Conservation (phyloP, 2,888 invertebrate genomes). For the Limnephilus auricula region DNA sequence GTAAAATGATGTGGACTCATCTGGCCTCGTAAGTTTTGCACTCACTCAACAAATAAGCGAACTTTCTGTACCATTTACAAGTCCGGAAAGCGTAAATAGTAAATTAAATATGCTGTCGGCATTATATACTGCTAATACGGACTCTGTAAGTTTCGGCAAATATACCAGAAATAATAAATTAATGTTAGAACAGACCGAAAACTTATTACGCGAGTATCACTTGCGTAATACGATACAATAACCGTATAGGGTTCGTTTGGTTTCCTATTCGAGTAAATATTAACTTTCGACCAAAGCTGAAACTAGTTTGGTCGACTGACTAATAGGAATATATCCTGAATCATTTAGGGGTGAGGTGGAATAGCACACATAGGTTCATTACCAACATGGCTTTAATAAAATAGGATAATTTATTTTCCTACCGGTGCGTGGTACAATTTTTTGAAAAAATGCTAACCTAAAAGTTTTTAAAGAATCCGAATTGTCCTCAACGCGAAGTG, state of each 20-base stretch:
- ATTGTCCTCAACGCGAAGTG: too few relatives aligned
- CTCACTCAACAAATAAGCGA: neutral
- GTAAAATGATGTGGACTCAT: neutral
- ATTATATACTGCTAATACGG: too few relatives aligned
- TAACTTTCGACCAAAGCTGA: constrained; percentile 6
- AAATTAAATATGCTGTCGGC: too few relatives aligned
- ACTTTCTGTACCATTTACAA: too few relatives aligned
- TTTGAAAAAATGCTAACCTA: too few relatives aligned
- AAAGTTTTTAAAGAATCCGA: too few relatives aligned
- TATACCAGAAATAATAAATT: neutral
- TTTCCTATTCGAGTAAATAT: neutral
- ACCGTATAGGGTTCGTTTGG: neutral
- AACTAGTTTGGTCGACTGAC: neutral
- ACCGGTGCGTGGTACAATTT: too few relatives aligned
- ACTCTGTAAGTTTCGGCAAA: neutral
- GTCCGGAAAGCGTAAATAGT: too few relatives aligned
- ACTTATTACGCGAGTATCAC: neutral
- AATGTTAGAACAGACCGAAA: neutral
- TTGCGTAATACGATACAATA: neutral
- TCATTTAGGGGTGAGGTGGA: neutral
- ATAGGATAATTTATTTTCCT: neutral
- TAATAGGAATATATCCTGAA: constrained; percentile 11
- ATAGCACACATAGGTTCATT: neutral
- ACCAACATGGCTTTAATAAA: neutral
- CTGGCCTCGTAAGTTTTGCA: neutral